These are phyloP conservation scores for Aromia moschata DNA, from an alignment of 2,888 invertebrate genomes.

Conservation along the genomic window DNA sequence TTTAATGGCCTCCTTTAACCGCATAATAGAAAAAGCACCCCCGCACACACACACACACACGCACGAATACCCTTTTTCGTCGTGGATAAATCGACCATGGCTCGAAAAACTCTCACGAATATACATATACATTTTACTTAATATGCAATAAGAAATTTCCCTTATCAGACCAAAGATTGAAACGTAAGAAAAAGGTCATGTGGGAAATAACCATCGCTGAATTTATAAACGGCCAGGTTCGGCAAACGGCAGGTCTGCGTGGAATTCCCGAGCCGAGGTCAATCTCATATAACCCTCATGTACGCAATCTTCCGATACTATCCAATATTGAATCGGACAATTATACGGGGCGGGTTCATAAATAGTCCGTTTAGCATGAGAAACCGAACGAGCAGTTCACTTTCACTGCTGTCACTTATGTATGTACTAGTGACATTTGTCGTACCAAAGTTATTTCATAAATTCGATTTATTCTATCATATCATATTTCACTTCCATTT, in stretches of 20 bases:
- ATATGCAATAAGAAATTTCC: slow-evolving; percentile 37
- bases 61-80: too few species aligned
- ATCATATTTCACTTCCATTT: too few species aligned
- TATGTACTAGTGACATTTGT: too few species aligned
- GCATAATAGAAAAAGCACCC: too few species aligned
- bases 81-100: background rate
- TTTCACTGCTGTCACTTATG: too few species aligned
- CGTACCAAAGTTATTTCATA: too few species aligned
- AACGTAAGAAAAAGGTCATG: slow-evolving; percentile 38
- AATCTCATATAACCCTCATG: slow-evolving; percentile 29
- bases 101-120: slow-evolving; percentile 4
- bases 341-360: too few species aligned
- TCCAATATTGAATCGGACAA: slow-evolving; percentile 38
- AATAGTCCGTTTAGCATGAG: too few species aligned
- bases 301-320: slow-evolving; percentile 31
- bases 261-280: slow-evolving; percentile 39
- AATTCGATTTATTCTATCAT: too few species aligned
- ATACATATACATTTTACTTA: slow-evolving; percentile 30
- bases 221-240: slow-evolving; percentile 42
- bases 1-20: too few species aligned
- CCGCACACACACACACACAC: too few species aligned
- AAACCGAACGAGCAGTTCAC: too few species aligned
- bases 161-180: slow-evolving; percentile 40
- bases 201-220: slow-evolving; percentile 42
- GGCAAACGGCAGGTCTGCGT: slow-evolving; percentile 40